phyloP scores from a whole-genome alignment of 1,140 invertebrate species.

The Pygmarrhopalites habei region DNA sequence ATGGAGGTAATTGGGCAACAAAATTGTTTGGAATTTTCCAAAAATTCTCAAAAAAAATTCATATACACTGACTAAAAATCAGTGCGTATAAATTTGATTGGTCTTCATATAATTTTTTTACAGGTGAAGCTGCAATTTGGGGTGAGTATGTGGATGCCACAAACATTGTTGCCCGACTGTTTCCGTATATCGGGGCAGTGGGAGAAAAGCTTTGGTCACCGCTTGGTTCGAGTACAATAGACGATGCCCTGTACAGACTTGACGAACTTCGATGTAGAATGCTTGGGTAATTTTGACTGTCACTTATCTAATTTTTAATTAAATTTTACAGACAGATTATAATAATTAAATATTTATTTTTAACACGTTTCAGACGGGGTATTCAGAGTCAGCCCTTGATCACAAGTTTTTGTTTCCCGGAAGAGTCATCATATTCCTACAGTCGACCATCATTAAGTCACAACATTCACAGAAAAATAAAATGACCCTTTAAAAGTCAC shows the following conservation, averaged over 20 bases:
- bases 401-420: slow-evolving; percentile 3
- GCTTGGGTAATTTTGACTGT: slow-evolving; percentile 45
- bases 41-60: slow-evolving; percentile 46
- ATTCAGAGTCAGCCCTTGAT: slow-evolving; percentile 4
- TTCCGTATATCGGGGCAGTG: slow-evolving; percentile 70
- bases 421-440: background rate
- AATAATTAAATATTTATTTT: background rate
- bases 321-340: background rate
- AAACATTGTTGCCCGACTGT: slow-evolving; percentile 56
- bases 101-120: too few relatives aligned
- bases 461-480: too few relatives aligned
- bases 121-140: slow-evolving; percentile 56
- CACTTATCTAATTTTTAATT: background rate
- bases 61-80: too few relatives aligned
- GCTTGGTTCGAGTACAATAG: slow-evolving; percentile 42
- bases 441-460: too few relatives aligned
- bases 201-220: slow-evolving; percentile 58
- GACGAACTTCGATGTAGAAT: slow-evolving; percentile 79
- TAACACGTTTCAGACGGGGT: background rate
- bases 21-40: too few relatives aligned
- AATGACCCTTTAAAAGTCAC: too few relatives aligned
- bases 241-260: slow-evolving; percentile 52
- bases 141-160: slow-evolving; percentile 69
- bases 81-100: too few relatives aligned
- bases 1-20: too few relatives aligned